A percentile compares a stretch with the other conserved stretches of the same genome.
phyloP scores from a whole-genome alignment of 2,888 invertebrate genomes.

The Acleris emargana region DNA sequence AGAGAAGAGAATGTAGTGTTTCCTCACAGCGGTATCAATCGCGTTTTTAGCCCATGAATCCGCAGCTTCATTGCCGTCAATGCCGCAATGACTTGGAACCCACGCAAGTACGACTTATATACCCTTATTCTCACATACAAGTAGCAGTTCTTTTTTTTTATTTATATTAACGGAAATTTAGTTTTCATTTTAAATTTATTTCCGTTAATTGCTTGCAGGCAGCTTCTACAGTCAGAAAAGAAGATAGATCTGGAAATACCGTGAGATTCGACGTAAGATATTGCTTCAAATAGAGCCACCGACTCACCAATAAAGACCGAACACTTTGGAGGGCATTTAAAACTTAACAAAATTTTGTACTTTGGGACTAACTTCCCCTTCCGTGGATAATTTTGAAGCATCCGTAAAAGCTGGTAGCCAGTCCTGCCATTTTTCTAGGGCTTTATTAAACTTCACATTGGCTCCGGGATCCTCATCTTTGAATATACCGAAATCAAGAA shows the following conservation, averaged over 20 bases:
- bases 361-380: neutral
- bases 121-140: too few relatives aligned
- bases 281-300: neutral
- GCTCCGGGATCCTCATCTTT: neutral
- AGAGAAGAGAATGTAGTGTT: too few relatives aligned
- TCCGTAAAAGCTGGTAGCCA: neutral
- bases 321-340: neutral
- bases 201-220: neutral
- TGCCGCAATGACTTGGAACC: too few relatives aligned
- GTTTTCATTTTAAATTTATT: too few relatives aligned
- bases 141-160: too few relatives aligned
- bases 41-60: too few relatives aligned
- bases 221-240: neutral
- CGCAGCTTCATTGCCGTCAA: too few relatives aligned
- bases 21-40: too few relatives aligned
- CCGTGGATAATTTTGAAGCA: neutral
- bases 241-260: neutral
- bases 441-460: neutral
- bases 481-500: neutral
- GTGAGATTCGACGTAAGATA: neutral
- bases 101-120: too few relatives aligned
- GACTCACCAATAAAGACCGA: neutral
- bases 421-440: neutral
- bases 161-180: too few relatives aligned
- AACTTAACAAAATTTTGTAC: neutral